phyloP scores from a whole-genome alignment of 2,113 vertebrate genomes.

The Perca fluviatilis region DNA sequence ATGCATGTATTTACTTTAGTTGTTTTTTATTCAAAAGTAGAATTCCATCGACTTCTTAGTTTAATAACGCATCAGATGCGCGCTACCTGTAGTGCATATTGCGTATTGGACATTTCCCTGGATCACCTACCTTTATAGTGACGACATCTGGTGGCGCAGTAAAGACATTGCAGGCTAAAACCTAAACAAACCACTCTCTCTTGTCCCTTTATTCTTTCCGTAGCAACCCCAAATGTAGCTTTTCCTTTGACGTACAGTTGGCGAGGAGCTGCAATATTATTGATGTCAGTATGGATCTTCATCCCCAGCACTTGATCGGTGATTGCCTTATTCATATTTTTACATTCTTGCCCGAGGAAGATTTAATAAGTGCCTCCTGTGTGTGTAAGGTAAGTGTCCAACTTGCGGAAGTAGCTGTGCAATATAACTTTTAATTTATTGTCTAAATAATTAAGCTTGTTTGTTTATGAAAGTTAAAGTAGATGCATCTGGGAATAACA shows the following conservation, averaged over 20 bases:
- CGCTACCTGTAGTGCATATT: background rate
- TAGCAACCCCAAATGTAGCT: constrained; percentile 25
- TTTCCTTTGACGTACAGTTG: background rate
- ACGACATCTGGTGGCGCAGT: constrained; percentile 62
- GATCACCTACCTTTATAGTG: constrained; percentile 34
- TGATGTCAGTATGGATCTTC: background rate
- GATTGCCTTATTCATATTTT: constrained; percentile 83
- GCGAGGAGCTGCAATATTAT: background rate
- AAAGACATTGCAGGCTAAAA: background rate
- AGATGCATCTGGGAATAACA: background rate
- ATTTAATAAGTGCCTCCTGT: constrained; percentile 74
- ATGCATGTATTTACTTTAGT: background rate
- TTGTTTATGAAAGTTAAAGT: background rate
- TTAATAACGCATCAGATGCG: background rate
- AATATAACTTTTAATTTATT: too few species aligned
- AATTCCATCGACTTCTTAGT: background rate
- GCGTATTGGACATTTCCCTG: fast-evolving
- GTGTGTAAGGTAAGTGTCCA: constrained; percentile 81
- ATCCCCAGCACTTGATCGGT: constrained; percentile 45
- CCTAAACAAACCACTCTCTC: fast-evolving
- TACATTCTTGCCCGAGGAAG: constrained; percentile 75
- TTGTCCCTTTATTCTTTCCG: constrained; percentile 59
- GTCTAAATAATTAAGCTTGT: too few species aligned
- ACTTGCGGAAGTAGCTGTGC: constrained; percentile 62
- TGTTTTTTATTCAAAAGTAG: background rate